Evolutionary conservation across 2,888 invertebrate genomes (phyloP).

Genomic region (Carterocephalus palaemon): DNA sequence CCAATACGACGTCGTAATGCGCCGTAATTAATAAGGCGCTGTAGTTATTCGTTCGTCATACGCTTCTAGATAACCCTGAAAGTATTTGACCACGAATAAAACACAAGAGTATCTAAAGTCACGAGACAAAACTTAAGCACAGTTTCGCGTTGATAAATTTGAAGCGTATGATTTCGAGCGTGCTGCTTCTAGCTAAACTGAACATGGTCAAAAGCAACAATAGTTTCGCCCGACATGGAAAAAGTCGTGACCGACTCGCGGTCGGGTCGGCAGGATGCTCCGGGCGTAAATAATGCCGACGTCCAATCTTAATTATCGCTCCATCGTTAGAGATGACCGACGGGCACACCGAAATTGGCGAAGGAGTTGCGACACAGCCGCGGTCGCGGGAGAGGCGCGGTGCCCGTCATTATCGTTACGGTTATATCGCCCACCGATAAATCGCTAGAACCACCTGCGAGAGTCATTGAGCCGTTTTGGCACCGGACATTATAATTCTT

Average conservation of each 20-base stretch:
- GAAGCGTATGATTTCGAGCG: conserved; percentile 37
- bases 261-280: conserved; percentile 67
- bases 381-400: conserved; percentile 25
- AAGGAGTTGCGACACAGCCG: conserved; percentile 62
- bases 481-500: conserved; percentile 71
- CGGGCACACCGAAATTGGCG: conserved; percentile 61
- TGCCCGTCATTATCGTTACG: conserved; percentile 52
- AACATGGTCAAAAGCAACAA: conserved; percentile 64
- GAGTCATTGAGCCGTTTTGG: conserved; percentile 63
- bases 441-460: conserved; percentile 69
- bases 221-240: conserved; percentile 65
- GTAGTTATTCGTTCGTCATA: conserved; percentile 5
- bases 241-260: conserved; percentile 71
- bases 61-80: conserved; percentile 17
- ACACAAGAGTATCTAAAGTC: conserved; percentile 22
- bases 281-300: conserved; percentile 75
- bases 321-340: conserved; percentile 76
- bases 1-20: neutral
- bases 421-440: conserved; percentile 65
- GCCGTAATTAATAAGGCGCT: no score
- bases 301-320: conserved; percentile 76
- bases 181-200: conserved; percentile 47
- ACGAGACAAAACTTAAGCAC: conserved; percentile 24
- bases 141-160: conserved; percentile 27
- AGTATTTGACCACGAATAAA: conserved; percentile 21